These are phyloP conservation scores for Cygnus olor DNA, from an alignment of 2,797 vertebrate genomes.

Conservation along the genomic window DNA sequence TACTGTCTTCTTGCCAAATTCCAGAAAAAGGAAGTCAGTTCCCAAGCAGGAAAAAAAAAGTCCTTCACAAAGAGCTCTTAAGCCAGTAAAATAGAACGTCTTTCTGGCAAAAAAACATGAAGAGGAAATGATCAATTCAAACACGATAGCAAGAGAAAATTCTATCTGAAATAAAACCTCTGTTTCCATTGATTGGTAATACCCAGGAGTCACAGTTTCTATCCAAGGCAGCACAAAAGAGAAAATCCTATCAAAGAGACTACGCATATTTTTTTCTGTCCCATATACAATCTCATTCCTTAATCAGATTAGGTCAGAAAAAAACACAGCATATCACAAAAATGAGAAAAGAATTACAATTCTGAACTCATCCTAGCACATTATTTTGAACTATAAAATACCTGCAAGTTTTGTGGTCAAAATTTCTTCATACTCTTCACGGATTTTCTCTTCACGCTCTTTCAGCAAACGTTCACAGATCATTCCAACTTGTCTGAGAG, in stretches of 20 bases:
- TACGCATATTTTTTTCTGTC: background rate
- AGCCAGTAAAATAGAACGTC: slow-evolving; percentile 6
- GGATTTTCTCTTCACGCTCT: slow-evolving; percentile 95
- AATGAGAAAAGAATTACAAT: background rate
- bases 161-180: slow-evolving; percentile 39
- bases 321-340: background rate
- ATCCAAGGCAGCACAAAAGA: background rate
- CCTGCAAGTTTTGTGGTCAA: slow-evolving; percentile 96
- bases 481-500: slow-evolving; percentile 95
- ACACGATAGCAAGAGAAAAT: slow-evolving; percentile 10
- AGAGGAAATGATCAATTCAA: slow-evolving; percentile 2
- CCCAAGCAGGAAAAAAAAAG: background rate
- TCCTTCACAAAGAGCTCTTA: slow-evolving; percentile 44
- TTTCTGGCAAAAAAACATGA: background rate
- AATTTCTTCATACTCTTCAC: slow-evolving; percentile 96
- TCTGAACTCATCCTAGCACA: background rate
- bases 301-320: background rate
- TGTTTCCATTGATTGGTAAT: background rate
- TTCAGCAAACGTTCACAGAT: slow-evolving; percentile 97
- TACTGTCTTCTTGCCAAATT: slow-evolving; percentile 49
- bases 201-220: background rate
- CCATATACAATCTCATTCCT: background rate
- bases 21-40: slow-evolving; percentile 48
- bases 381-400: slow-evolving; percentile 51
- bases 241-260: background rate